Percentiles rank a stretch among this genome's conserved stretches.
Evolutionary conservation across 2,888 invertebrate genomes (phyloP).

Genomic region (Pachydiplax longipennis): DNA sequence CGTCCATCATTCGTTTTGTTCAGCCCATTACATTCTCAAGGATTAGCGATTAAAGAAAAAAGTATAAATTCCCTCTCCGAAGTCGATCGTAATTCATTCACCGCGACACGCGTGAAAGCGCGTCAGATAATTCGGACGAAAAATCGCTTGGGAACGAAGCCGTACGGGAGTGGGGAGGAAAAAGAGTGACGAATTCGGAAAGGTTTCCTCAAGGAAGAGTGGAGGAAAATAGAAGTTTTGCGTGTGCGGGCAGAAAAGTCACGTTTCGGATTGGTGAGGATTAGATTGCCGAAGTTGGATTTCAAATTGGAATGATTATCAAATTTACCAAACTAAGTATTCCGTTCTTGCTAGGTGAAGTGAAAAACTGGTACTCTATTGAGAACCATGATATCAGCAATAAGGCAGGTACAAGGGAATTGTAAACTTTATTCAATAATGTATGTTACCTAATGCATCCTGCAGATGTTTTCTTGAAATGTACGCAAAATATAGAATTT

Average conservation of each 20-base stretch:
- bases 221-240: neutral
- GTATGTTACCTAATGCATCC: no score
- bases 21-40: neutral
- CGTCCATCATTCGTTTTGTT: neutral
- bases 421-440: no score
- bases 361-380: no score
- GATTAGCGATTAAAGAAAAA: neutral
- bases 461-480: no score
- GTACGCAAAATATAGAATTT: no score
- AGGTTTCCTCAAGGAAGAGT: neutral
- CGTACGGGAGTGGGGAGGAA: neutral
- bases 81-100: neutral
- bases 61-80: neutral
- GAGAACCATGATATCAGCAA: no score
- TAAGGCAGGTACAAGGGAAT: no score
- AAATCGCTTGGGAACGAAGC: neutral
- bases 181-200: neutral
- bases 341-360: no score
- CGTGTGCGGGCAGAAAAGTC: neutral
- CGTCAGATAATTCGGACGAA: neutral
- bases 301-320: neutral
- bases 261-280: neutral
- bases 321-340: neutral
- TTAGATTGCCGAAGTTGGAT: neutral
- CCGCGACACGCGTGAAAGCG: neutral